phyloP scores from a whole-genome alignment of 2,113 vertebrate genomes.

The Sebastes schlegelii region DNA sequence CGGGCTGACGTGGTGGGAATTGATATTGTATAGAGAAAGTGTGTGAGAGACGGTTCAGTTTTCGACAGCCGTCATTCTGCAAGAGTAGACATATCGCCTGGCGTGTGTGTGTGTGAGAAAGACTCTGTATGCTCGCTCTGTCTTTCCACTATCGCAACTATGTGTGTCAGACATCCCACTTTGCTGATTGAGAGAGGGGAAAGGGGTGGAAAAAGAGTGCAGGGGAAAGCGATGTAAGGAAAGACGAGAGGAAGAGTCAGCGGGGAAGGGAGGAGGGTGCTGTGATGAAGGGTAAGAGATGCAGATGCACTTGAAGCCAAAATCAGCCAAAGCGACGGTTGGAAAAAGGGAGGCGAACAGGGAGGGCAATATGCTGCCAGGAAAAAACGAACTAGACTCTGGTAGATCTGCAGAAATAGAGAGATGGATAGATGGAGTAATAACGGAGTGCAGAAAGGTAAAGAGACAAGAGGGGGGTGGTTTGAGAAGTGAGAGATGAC shows the following conservation, averaged over 20 bases:
- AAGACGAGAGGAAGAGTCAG: slow-evolving; percentile 30
- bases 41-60: slow-evolving; percentile 48
- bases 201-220: slow-evolving; percentile 20
- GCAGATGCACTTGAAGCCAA: slow-evolving; percentile 45
- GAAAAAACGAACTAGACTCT: not conserved
- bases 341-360: slow-evolving; percentile 12
- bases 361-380: slow-evolving; percentile 23
- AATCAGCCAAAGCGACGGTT: slow-evolving; percentile 38
- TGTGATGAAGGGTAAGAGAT: slow-evolving; percentile 43
- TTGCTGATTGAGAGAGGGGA: slow-evolving; percentile 31
- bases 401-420: slow-evolving; percentile 31
- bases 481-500: not conserved
- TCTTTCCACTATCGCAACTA: slow-evolving; percentile 24
- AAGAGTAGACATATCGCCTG: slow-evolving; percentile 44
- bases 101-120: slow-evolving; percentile 23
- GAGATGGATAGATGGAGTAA: slow-evolving; percentile 12
- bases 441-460: not conserved
- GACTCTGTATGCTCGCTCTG: slow-evolving; percentile 1
- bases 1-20: slow-evolving; percentile 54
- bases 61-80: slow-evolving; percentile 65
- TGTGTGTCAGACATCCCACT: slow-evolving; percentile 21
- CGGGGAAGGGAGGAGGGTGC: slow-evolving; percentile 18
- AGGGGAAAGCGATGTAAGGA: slow-evolving; percentile 21
- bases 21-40: slow-evolving; percentile 41
- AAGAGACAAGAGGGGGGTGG: not conserved